phyloP scores from a whole-genome alignment of 2,113 vertebrate species.

The Xenotilapia longispinis region DNA sequence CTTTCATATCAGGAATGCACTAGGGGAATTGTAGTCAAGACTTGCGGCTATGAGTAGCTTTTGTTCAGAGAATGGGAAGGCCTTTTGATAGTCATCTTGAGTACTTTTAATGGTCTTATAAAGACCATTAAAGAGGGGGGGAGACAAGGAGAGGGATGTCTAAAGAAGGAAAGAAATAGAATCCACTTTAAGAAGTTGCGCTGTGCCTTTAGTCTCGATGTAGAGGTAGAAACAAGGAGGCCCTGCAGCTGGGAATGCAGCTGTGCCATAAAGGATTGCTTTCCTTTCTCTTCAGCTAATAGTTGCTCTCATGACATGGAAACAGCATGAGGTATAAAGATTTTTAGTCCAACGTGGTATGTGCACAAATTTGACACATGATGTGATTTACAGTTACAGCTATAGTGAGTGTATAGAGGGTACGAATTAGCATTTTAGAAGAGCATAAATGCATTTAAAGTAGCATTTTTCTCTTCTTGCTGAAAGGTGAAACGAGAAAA shows the following conservation, averaged over 20 bases:
- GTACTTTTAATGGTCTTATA: conserved; percentile 22
- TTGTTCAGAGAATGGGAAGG: conserved; percentile 23
- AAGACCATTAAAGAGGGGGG: conserved; percentile 29
- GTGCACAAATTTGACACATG: conserved; percentile 21
- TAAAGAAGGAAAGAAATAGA: conserved; percentile 28
- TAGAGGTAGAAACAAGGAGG: conserved; percentile 11
- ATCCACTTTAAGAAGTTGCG: background rate
- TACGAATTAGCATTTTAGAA: background rate
- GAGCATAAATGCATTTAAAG: background rate
- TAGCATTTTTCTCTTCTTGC: background rate
- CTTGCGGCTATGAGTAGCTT: conserved; percentile 21
- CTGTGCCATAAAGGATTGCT: conserved; percentile 20
- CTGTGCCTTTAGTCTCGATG: background rate
- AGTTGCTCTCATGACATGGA: background rate
- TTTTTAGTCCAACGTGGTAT: background rate
- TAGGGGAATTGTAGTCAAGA: conserved; percentile 9
- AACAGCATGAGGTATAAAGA: conserved; percentile 7
- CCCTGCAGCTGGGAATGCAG: conserved; percentile 8
- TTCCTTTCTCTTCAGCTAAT: conserved; percentile 32
- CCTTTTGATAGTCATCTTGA: conserved; percentile 23
- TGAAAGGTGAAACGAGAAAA: background rate
- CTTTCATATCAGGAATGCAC: conserved; percentile 58
- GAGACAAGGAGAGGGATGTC: background rate
- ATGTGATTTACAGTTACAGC: background rate
- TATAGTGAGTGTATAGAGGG: background rate